Percentiles rank a stretch among this genome's conserved stretches.
These are phyloP conservation scores for Nylanderia fulva DNA, from an alignment of 1,140 invertebrate genomes.

Conservation along the genomic window DNA sequence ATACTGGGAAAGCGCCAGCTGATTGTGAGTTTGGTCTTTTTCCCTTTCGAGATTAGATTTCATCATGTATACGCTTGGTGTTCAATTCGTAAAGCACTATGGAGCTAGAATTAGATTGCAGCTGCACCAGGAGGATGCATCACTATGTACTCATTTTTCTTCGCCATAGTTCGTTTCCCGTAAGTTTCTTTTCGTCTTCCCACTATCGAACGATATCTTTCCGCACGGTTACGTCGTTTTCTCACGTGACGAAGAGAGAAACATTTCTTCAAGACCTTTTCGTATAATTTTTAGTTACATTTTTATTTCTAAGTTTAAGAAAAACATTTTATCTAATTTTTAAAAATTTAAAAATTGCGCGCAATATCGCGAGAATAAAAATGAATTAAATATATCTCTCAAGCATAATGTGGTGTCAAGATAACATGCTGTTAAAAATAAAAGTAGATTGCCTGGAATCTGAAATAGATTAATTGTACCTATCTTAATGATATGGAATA, in stretches of 20 bases:
- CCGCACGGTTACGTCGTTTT: not conserved
- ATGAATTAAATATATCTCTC: not conserved
- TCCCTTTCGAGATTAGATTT: conserved; percentile 25
- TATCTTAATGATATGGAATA: not conserved
- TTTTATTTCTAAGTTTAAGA: not conserved
- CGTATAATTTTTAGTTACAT: not conserved
- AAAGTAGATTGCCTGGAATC: conserved; percentile 32
- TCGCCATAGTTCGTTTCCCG: not conserved
- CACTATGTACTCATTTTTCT: conserved; percentile 17
- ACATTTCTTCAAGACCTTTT: not conserved
- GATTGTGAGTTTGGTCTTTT: not conserved
- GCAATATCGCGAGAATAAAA: not conserved
- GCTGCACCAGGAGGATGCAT: conserved; percentile 7
- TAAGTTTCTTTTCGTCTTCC: conserved; percentile 30
- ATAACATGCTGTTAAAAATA: conserved; percentile 42
- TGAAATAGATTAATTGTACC: conserved; percentile 26
- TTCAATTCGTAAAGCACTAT: conserved; percentile 16
- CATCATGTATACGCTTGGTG: conserved; percentile 23
- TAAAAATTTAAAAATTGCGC: not conserved
- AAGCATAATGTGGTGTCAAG: not conserved
- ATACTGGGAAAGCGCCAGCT: not conserved
- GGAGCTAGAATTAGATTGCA: conserved; percentile 32
- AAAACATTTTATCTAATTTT: not conserved
- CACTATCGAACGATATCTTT: conserved; percentile 39
- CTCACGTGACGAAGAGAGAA: not conserved